phyloP scores from a whole-genome alignment of 2,888 invertebrate genomes.

The Spodoptera littoralis region DNA sequence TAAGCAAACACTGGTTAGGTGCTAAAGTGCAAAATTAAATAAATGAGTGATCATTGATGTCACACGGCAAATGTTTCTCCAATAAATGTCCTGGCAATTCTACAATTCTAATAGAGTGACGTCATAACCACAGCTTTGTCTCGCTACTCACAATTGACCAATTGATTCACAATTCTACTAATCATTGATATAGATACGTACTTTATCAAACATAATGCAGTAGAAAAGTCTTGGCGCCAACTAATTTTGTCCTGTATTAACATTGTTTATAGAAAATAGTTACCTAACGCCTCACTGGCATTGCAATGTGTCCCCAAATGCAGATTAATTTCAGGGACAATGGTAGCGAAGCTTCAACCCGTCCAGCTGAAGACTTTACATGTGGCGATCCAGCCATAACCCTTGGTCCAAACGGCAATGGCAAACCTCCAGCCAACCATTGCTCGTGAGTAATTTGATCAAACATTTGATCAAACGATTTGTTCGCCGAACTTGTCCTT shows the following conservation, averaged over 20 bases:
- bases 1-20: background rate
- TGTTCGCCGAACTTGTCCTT: constrained; percentile 30
- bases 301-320: constrained; percentile 58
- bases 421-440: constrained; percentile 80
- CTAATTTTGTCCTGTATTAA: constrained; percentile 18
- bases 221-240: constrained; percentile 10
- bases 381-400: constrained; percentile 67
- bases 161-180: constrained; percentile 45
- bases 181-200: constrained; percentile 27
- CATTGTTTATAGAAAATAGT: constrained; percentile 4
- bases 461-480: constrained; percentile 54
- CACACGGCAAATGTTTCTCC: constrained; percentile 11
- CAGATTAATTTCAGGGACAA: constrained; percentile 83
- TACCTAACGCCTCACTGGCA: constrained; percentile 30
- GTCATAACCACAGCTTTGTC: constrained; percentile 44
- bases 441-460: constrained; percentile 82
- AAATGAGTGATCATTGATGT: constrained; percentile 8
- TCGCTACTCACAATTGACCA: constrained; percentile 41
- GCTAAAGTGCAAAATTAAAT: constrained; percentile 25
- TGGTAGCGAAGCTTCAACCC: constrained; percentile 86
- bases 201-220: constrained; percentile 23
- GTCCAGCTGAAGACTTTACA: constrained; percentile 80
- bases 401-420: constrained; percentile 73
- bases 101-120: constrained; percentile 45
- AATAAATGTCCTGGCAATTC: constrained; percentile 30